Evolutionary conservation across 1,140 invertebrate genomes (phyloP).

Genomic region (Hyposmocoma kahamanoa): DNA sequence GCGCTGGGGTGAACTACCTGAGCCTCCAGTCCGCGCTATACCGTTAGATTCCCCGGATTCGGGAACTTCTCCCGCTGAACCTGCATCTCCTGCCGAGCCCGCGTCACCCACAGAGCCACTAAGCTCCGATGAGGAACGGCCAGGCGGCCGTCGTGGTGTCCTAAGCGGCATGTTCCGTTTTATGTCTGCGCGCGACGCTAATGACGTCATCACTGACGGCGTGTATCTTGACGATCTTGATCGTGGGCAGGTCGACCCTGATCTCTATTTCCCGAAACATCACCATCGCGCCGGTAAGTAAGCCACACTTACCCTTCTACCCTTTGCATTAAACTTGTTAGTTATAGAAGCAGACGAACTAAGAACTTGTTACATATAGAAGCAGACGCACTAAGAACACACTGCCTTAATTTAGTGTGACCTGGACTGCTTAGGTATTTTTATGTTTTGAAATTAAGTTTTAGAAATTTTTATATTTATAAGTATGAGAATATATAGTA

Average conservation of each 20-base stretch:
- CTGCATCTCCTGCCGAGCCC: constrained; percentile 34
- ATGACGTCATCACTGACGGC: constrained; percentile 78
- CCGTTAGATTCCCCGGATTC: constrained; percentile 26
- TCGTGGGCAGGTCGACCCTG: constrained; percentile 90
- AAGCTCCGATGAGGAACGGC: constrained; percentile 59
- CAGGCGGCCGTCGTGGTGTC: constrained; percentile 71
- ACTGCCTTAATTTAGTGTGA: too few species aligned
- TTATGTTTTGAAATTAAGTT: too few species aligned
- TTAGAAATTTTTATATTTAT: too few species aligned
- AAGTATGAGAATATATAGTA: too few species aligned
- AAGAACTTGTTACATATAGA: too few species aligned
- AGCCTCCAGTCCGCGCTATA: constrained; percentile 49
- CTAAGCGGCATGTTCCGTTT: constrained; percentile 94
- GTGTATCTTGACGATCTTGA: constrained; percentile 96
- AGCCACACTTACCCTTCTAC: too few species aligned
- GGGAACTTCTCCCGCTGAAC: constrained; percentile 26
- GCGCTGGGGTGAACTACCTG: constrained; percentile 98
- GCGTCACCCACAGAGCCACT: constrained; percentile 52
- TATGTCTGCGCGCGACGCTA: constrained; percentile 85
- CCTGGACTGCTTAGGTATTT: too few species aligned
- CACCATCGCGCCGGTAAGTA: constrained; percentile 49
- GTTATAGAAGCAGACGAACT: too few species aligned
- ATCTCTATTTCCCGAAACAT: constrained; percentile 89
- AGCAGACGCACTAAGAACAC: too few species aligned
- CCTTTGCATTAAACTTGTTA: too few species aligned